These are phyloP conservation scores for Drosophila pallidifrons DNA, from an alignment of 1,140 invertebrate species.

Conservation along the genomic window DNA sequence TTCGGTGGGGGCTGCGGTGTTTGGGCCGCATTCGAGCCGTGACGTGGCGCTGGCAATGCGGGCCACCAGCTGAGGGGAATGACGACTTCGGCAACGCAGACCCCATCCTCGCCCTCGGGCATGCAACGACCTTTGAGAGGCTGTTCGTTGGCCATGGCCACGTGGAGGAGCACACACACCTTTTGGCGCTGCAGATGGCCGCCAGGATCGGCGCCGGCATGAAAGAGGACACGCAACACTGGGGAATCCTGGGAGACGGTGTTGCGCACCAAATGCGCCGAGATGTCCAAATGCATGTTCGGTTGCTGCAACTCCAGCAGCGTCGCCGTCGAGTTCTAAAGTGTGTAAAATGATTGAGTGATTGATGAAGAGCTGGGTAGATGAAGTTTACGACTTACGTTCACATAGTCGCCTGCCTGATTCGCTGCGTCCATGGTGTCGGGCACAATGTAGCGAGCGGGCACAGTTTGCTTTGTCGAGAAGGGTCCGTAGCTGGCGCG, in stretches of 20 bases:
- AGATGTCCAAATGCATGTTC: slow-evolving; percentile 93
- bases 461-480: slow-evolving; percentile 96
- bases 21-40: slow-evolving; percentile 58
- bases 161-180: slow-evolving; percentile 92
- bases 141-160: slow-evolving; percentile 87
- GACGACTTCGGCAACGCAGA: slow-evolving; percentile 92
- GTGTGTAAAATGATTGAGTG: not conserved
- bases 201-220: slow-evolving; percentile 92
- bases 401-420: slow-evolving; percentile 71
- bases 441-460: slow-evolving; percentile 94
- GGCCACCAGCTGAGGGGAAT: slow-evolving; percentile 96
- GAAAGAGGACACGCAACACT: slow-evolving; percentile 94
- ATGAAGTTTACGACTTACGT: slow-evolving; percentile 57
- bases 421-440: slow-evolving; percentile 88
- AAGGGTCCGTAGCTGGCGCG: slow-evolving; percentile 96
- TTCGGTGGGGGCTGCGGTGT: slow-evolving; percentile 87
- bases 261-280: slow-evolving; percentile 94
- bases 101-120: slow-evolving; percentile 94
- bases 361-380: too few species aligned
- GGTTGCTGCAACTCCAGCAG: slow-evolving; percentile 88
- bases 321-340: slow-evolving; percentile 79
- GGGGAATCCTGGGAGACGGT: slow-evolving; percentile 94
- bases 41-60: slow-evolving; percentile 87
- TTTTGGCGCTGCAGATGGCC: slow-evolving; percentile 85
- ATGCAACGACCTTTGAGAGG: slow-evolving; percentile 93